Percentiles rank a stretch among this genome's conserved stretches.
These are phyloP conservation scores for Clarias platycephalus DNA, from an alignment of 2,797 vertebrate genomes.

Conservation along the genomic window DNA sequence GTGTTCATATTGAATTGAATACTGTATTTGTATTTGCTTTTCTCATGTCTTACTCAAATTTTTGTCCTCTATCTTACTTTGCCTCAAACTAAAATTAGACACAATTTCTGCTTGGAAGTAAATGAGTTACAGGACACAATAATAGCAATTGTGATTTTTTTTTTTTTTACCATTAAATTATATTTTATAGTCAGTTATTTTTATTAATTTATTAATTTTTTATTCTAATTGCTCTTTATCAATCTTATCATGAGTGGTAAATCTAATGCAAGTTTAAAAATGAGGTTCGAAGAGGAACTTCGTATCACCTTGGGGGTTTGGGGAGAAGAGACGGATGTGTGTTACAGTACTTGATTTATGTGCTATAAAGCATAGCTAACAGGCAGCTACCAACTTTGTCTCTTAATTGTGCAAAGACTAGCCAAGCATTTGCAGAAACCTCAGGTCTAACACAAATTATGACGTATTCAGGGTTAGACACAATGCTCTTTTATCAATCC, in stretches of 20 bases:
- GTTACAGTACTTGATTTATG: neutral
- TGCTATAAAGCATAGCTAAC: conserved; percentile 14
- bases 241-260: neutral
- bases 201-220: neutral
- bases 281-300: neutral
- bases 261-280: neutral
- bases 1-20: neutral
- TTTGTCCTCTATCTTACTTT: conserved; percentile 46
- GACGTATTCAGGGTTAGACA: conserved; percentile 61
- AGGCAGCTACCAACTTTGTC: conserved; percentile 47
- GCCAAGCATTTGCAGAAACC: conserved; percentile 65
- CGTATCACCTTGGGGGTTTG: neutral
- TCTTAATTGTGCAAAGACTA: conserved; percentile 49
- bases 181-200: conserved; percentile 2
- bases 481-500: conserved; percentile 33
- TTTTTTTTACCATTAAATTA: conserved; percentile 54
- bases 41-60: conserved; percentile 53
- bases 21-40: conserved; percentile 56
- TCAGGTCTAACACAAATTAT: conserved; percentile 71
- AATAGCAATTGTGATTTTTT: conserved; percentile 48
- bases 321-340: conserved; percentile 11
- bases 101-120: conserved; percentile 30
- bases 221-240: neutral
- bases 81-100: conserved; percentile 33
- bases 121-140: conserved; percentile 28